These are phyloP conservation scores for Pelodiscus sinensis DNA, from an alignment of 2,113 vertebrate species.

Conservation along the genomic window DNA sequence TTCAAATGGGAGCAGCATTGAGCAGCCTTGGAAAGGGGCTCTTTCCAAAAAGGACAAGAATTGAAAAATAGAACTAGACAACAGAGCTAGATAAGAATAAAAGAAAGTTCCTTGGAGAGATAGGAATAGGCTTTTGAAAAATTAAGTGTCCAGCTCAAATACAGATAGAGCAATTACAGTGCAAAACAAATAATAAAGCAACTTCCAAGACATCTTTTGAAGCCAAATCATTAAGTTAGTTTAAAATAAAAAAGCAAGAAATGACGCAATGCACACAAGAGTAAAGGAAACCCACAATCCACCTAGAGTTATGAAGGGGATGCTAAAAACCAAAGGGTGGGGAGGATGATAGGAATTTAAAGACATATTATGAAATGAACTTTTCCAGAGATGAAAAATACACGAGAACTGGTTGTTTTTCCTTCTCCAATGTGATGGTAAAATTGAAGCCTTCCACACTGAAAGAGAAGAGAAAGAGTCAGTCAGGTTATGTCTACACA, in stretches of 20 bases:
- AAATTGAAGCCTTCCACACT: slow-evolving; percentile 16
- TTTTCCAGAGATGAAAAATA: slow-evolving; percentile 16
- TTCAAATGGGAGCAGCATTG: not conserved
- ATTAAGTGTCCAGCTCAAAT: not conserved
- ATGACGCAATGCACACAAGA: not conserved
- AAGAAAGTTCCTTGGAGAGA: not conserved
- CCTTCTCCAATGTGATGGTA: not conserved
- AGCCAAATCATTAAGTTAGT: not conserved
- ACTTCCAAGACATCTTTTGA: not conserved
- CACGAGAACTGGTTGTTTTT: slow-evolving; percentile 10
- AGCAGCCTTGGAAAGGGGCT: not conserved
- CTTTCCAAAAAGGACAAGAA: not conserved
- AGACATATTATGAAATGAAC: slow-evolving; percentile 19
- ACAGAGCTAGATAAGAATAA: not conserved
- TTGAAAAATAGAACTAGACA: not conserved
- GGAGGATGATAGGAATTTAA: not conserved
- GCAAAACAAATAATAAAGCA: not conserved
- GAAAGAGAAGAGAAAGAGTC: not conserved
- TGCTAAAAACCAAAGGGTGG: not conserved
- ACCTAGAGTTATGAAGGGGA: not conserved
- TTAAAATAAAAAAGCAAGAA: not conserved
- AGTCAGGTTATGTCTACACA: not conserved
- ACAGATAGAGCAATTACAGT: not conserved
- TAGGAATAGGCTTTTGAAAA: not conserved
- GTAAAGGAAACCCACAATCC: not conserved